A percentile compares a stretch with the other conserved stretches of the same genome.
These are phyloP conservation scores for Cichlasoma orientale DNA, from an alignment of 2,797 vertebrate species.

Conservation along the genomic window DNA sequence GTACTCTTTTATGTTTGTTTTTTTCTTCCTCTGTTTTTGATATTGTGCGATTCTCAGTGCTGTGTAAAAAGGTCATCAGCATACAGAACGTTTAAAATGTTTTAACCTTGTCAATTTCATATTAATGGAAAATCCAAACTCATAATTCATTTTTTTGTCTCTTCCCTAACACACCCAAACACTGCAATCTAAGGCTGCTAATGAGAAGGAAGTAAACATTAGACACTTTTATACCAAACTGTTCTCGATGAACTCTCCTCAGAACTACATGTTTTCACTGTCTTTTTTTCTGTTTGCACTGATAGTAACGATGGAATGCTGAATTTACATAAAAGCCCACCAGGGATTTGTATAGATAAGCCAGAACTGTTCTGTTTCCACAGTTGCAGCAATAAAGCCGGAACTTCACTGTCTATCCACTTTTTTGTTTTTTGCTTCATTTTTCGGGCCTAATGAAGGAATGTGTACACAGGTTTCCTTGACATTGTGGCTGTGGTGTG, in stretches of 20 bases:
- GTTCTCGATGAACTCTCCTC: too few species aligned
- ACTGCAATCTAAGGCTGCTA: background rate
- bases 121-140: background rate
- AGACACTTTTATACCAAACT: too few species aligned
- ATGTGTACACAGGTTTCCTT: background rate
- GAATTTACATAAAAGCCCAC: background rate
- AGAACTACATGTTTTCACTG: too few species aligned
- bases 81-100: background rate
- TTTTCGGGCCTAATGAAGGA: background rate
- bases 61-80: background rate
- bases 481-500: background rate
- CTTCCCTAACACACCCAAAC: background rate
- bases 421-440: background rate
- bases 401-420: background rate
- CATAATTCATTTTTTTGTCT: background rate
- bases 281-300: too few species aligned
- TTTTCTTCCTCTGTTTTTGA: background rate
- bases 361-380: background rate
- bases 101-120: background rate
- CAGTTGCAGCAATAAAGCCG: background rate
- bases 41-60: background rate
- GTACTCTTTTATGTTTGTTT: background rate
- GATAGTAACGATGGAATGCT: background rate
- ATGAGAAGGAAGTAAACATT: background rate
- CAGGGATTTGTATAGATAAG: background rate